Evolutionary conservation across 2,797 vertebrate species (phyloP).

Genomic region (Clarias laeviceps): DNA sequence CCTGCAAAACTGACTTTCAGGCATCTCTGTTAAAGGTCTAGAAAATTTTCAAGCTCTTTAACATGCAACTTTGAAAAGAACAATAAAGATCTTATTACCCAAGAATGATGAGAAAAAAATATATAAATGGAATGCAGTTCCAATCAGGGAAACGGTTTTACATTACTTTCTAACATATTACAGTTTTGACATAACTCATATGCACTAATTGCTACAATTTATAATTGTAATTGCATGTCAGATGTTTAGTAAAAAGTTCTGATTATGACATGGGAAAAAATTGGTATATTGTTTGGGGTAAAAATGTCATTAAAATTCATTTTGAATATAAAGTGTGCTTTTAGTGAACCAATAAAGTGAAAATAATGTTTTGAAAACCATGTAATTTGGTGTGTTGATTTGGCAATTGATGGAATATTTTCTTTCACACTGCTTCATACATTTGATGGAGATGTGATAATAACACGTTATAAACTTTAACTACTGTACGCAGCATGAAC

Average conservation of each 20-base stretch:
- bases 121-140: neutral
- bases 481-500: neutral
- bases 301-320: constrained; percentile 31
- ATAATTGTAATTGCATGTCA: constrained; percentile 14
- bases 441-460: neutral
- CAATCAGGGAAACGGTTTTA: constrained; percentile 18
- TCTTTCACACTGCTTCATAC: constrained; percentile 5
- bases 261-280: constrained; percentile 5
- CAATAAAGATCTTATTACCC: neutral
- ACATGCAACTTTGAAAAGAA: neutral
- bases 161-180: constrained; percentile 26
- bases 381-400: neutral
- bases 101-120: neutral
- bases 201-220: constrained; percentile 27
- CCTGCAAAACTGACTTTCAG: neutral
- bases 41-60: neutral
- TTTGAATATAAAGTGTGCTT: constrained; percentile 48
- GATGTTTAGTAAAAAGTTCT: constrained; percentile 32
- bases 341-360: constrained; percentile 53
- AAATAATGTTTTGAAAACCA: constrained; percentile 42
- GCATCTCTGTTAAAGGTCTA: neutral
- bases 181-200: constrained; percentile 24
- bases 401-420: neutral
- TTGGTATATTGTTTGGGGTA: constrained; percentile 10
- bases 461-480: neutral